These are phyloP conservation scores for Drosophila kikkawai DNA, from an alignment of 1,140 invertebrate genomes.

Conservation along the genomic window DNA sequence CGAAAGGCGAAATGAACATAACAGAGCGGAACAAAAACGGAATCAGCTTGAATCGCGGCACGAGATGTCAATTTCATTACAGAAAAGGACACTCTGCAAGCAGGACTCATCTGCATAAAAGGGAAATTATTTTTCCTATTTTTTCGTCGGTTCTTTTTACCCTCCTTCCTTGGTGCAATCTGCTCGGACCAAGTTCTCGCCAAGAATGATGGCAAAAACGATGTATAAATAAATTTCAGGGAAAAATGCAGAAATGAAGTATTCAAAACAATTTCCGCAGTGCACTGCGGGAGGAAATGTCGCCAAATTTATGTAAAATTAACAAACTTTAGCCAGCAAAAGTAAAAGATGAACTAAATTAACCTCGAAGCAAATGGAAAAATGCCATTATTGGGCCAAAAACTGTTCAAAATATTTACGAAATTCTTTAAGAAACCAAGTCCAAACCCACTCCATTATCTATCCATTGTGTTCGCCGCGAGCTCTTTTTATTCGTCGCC, in stretches of 20 bases:
- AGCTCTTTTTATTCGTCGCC: conserved; percentile 28
- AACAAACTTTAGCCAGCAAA: conserved; percentile 29
- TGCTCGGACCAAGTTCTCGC: conserved; percentile 65
- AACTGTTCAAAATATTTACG: conserved; percentile 12
- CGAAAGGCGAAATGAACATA: conserved; percentile 21
- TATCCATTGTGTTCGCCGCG: conserved; percentile 32
- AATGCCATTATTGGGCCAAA: not conserved
- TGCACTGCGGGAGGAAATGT: conserved; percentile 47
- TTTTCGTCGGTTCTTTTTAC: conserved; percentile 30
- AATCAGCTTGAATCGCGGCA: conserved; percentile 73
- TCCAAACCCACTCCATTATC: conserved; percentile 40
- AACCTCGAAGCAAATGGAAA: conserved; percentile 14
- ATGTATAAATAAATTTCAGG: conserved; percentile 45
- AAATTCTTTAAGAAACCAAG: conserved; percentile 12
- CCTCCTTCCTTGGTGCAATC: conserved; percentile 47
- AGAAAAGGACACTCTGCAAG: conserved; percentile 41
- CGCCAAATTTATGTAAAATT: conserved; percentile 44
- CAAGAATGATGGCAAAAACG: conserved; percentile 39
- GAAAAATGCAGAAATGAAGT: conserved; percentile 70
- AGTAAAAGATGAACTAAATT: conserved; percentile 16
- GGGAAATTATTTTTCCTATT: conserved; percentile 75
- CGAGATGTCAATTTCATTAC: conserved; percentile 81
- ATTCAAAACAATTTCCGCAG: conserved; percentile 77
- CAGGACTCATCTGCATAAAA: conserved; percentile 77
- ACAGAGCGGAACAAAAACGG: conserved; percentile 51